Conservation (phyloP, 2,113 vertebrate species). For the Gavialis gangeticus region DNA sequence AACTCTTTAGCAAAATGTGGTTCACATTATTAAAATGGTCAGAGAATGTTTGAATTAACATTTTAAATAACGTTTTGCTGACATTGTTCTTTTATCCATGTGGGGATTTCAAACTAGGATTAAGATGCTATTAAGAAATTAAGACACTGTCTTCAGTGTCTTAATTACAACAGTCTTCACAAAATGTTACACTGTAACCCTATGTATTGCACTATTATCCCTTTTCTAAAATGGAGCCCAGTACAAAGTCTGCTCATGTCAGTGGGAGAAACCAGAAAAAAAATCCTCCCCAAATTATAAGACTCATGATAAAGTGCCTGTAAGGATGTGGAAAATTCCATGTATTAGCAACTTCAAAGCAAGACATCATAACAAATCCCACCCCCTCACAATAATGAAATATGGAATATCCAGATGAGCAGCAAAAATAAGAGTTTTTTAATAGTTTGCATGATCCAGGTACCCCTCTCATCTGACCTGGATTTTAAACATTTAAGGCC, state of each 20-base stretch:
- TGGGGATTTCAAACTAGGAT: background rate
- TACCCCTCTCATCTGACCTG: background rate
- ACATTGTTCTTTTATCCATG: background rate
- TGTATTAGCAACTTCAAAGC: background rate
- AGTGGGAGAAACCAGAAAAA: background rate
- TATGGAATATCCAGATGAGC: background rate
- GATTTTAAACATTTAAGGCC: background rate
- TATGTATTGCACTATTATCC: background rate
- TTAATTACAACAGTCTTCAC: background rate
- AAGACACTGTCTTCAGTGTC: background rate
- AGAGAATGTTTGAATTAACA: background rate
- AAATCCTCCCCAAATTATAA: background rate
- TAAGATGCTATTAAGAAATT: background rate
- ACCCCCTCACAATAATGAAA: background rate
- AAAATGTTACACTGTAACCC: background rate
- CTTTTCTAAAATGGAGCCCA: background rate
- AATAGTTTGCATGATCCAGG: background rate
- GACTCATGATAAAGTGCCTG: background rate
- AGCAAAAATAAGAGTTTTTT: background rate
- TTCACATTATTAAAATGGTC: background rate
- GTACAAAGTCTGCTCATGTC: background rate
- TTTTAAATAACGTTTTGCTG: background rate
- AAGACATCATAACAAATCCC: background rate
- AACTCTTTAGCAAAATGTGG: background rate
- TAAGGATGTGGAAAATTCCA: background rate